Evolutionary conservation across 2,797 vertebrate species (phyloP), one percentile per base, ranked within the genome.

Genomic region (Anguilla megastoma): DNA sequence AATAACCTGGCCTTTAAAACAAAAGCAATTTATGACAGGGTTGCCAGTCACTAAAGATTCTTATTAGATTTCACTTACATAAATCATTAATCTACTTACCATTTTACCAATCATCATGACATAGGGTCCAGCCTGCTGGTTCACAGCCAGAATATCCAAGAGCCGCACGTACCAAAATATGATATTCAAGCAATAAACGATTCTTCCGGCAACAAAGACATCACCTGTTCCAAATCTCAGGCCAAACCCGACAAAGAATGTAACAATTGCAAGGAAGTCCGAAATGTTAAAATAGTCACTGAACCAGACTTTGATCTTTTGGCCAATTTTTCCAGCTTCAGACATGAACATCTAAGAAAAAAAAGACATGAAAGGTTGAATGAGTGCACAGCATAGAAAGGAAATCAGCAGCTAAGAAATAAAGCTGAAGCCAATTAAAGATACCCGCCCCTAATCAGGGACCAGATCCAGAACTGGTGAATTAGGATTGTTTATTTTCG

Each of bases 61-160:
- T 45, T 21, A 80, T 7, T 80, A 2, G 48, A 45, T 80, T 58
- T n/a, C 2, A 82, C 50, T 48, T n/a, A 14, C n/a, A 41, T 45
- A 41, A 79, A 41, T 21, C 10, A 80, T 24, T 48, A 80, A 63
- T 63, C 8, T 86, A 95, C 98, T 97, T 94, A 99, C 98, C 98
- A 99, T 99, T 96, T 99, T 99, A 87, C 97, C 98, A 89, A 99
- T 99, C 98, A 99, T 99, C 98, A 98, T 99, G 93, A 99, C 98
- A 6, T 99, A 99, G 2, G 98, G 98, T 85, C 98, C 98, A 89
- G 98, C 98, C 92, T 99, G 98, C 91, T 99, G 99, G 95, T 99
- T 99, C 91, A 99, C 98, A 87, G 98, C 97, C 92, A 99, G 95
- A 93, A 99, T 97, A 93, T 99, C 98, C 90, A 99, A 94, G 92